Base-by-base conservation (phyloP, 2,888 invertebrate genomes). In the Beris morrisii region DNA sequence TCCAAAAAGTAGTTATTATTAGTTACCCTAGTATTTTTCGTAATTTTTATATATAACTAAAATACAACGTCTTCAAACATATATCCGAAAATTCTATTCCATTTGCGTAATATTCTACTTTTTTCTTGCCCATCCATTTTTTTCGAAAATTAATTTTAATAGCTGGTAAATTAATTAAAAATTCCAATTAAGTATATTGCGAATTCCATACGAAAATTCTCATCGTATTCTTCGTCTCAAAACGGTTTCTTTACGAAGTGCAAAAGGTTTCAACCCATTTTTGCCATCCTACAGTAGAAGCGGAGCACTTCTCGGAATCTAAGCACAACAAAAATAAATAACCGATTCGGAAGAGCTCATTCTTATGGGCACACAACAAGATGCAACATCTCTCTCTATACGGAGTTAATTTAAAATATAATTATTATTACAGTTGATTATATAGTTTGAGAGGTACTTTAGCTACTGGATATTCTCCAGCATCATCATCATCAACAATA, bases 381-480 rank as follows among this genome's bases (percentile, higher is more conserved):
- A 61, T 28, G 28, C 52, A 61, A 61, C 38, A 22, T 22, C 38
- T 38, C 9, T 61, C 61, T 61, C 44, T n/a, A 45, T 52, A 30
- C 55, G 54, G 55, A 64, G 54, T 64, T 64, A 64, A 64, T 64
- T 64, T 64, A 64, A 64, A 64, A 64, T 64, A 64, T 64, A 64
- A 64, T 64, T 64, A 64, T 64, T 64, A 64, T 64, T 64, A 64
- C 64, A 44, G 64, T 64, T 64, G 64, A 64, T 64, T 64, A 64
- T 64, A 64, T 54, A 55, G 64, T 54, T 54, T 31, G 55, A 64
- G 64, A 53, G 64, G 64, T 64, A 64, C 55, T 55, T 64, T 54
- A 32, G 64, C 64, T 64, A 64, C 64, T 55, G 64, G 64, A 53
- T 64, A 64, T 50, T 61, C 43, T 52, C 50, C 15, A 52, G 48